These are phyloP conservation scores for Dasyurus viverrinus DNA, from an alignment of 2,113 vertebrate species.

Conservation along the genomic window DNA sequence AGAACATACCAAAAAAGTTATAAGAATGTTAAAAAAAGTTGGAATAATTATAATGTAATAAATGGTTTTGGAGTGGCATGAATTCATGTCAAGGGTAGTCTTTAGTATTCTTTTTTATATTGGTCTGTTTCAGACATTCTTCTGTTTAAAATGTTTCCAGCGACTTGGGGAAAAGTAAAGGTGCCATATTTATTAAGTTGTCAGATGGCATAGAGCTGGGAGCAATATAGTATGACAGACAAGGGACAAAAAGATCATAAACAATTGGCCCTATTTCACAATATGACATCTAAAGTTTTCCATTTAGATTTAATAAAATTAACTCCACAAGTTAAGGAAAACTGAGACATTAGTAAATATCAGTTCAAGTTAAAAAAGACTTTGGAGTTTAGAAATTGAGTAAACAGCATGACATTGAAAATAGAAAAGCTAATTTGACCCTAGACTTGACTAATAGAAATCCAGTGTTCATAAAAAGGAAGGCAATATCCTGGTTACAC, in stretches of 20 bases:
- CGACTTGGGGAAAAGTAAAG: neutral
- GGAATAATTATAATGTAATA: neutral
- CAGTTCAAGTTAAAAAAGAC: neutral
- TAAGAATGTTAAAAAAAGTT: neutral
- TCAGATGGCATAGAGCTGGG: neutral
- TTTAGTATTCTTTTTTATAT: neutral
- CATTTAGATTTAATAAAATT: neutral
- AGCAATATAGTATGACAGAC: neutral
- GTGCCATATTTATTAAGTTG: neutral
- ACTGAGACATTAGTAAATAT: neutral
- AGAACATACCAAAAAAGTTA: neutral
- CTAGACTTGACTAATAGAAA: neutral
- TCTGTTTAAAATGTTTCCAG: neutral
- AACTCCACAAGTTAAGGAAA: neutral
- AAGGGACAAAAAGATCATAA: neutral
- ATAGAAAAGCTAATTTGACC: neutral
- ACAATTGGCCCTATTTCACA: neutral
- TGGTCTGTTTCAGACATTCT: neutral
- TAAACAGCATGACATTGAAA: neutral
- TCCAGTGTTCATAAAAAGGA: neutral
- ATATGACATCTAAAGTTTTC: neutral
- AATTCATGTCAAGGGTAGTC: neutral
- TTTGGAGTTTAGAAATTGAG: neutral
- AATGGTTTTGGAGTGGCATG: neutral
- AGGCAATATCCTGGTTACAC: neutral